Base-by-base conservation (phyloP, 2,888 invertebrate genomes). In the Bellardia pandia region DNA sequence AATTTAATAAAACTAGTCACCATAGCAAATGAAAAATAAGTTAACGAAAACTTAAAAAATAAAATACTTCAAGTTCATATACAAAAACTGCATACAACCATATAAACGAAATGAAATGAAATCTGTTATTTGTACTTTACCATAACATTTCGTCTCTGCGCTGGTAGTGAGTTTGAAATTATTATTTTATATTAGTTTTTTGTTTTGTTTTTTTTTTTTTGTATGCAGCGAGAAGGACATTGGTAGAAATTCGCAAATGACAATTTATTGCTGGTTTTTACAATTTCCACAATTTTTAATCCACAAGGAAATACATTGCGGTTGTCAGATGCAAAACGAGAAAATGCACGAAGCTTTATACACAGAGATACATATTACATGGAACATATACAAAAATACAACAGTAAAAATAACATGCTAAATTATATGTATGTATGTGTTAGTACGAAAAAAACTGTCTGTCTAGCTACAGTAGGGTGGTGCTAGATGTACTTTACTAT, bases 261-360 rank as follows among this genome's bases (percentile, higher is more conserved):
- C 83, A 86, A 86, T 86, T 86, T 86, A 86, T 86, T 76, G 83
- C 78, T 76, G 86, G 79, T 80, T 84, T 83, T 84, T 72, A 84
- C 76, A 84, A 84, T 68, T 84, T 86, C 60, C 80, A 86, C 83
- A 80, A 77, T 68, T 81, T 75, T 81, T 56, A 74, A 81, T 68
- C 74, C 74, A 68, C 74, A 81, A 81, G 81, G 84, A 84, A 84
- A 87, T 84, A 84, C 82, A 81, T 76, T 87, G 86, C 77, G 84
- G 84, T 81, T 87, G 77, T 83, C 84, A 79, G 75, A 58, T 81
- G 76, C 71, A 77, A 86, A 80, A 77, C 51, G 74, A 76, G 71
- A 60, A 86, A 79, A 82, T 23, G 33, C 72, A 77, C 33, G 30
- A 51, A 48, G 23, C 33, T 71, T 42, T 30, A 64, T 62, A 42